These are phyloP conservation scores for Staurois parvus DNA, from an alignment of 2,797 vertebrate species.

Conservation along the genomic window DNA sequence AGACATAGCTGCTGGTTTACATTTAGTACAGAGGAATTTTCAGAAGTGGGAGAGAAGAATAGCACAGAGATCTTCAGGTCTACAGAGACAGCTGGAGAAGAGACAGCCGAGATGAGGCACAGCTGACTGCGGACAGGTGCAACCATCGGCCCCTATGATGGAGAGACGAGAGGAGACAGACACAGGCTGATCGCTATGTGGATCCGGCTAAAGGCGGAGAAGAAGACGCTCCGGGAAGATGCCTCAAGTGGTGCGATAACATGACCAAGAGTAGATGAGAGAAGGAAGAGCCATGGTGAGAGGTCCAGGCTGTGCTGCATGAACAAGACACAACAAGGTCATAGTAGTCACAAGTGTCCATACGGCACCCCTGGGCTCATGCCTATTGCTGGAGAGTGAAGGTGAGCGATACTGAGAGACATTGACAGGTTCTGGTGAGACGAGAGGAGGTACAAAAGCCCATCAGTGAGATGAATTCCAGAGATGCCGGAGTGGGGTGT, in stretches of 20 bases:
- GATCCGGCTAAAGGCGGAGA: not conserved
- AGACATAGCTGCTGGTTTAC: not conserved
- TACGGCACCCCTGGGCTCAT: too few species aligned
- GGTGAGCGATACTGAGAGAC: too few species aligned
- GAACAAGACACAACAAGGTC: not conserved
- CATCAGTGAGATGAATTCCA: too few species aligned
- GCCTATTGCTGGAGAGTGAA: too few species aligned
- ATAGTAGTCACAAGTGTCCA: not conserved
- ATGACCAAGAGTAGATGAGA: not conserved
- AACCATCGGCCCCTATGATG: not conserved
- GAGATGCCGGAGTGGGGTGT: too few species aligned
- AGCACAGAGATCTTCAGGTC: constrained; percentile 2
- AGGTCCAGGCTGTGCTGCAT: not conserved
- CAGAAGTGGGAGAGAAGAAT: not conserved
- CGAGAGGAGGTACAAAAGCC: too few species aligned
- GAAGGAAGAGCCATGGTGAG: too few species aligned
- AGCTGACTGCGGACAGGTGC: not conserved
- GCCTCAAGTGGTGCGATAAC: not conserved
- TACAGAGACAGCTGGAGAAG: not conserved
- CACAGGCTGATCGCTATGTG: not conserved
- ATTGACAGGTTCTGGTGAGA: too few species aligned
- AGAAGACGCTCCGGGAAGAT: not conserved
- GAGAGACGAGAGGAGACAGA: not conserved
- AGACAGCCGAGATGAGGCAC: not conserved
- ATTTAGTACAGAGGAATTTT: not conserved